Conservation (phyloP, 1,140 invertebrate genomes). For the Linepithema humile region DNA sequence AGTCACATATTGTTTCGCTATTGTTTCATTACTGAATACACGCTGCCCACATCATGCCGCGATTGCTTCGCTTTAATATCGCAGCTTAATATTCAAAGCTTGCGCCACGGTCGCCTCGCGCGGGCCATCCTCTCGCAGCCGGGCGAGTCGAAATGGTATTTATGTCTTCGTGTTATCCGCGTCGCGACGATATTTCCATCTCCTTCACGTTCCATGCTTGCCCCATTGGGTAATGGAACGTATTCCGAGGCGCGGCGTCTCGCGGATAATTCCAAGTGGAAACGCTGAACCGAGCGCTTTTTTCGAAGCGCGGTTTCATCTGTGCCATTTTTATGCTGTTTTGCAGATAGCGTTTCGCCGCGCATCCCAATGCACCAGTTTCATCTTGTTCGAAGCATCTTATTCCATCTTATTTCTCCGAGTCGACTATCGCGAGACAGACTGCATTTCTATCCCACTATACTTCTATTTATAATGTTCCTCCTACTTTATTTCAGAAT, state of each 20-base stretch:
- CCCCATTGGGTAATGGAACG: conserved; percentile 54
- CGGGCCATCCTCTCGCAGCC: conserved; percentile 20
- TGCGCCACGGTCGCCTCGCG: conserved; percentile 6
- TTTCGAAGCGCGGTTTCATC: conserved; percentile 14
- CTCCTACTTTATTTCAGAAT: neutral
- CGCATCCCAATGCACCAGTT: conserved; percentile 47
- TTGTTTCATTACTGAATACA: conserved; percentile 51
- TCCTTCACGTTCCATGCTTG: conserved; percentile 12
- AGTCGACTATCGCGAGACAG: conserved; percentile 22
- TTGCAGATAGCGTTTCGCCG: neutral
- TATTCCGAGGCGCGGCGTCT: conserved; percentile 45
- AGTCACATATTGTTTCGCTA: conserved; percentile 47
- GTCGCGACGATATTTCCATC: conserved; percentile 56
- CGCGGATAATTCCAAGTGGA: conserved; percentile 47
- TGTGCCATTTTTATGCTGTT: conserved; percentile 53
- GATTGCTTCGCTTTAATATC: conserved; percentile 57
- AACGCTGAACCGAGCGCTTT: conserved; percentile 39
- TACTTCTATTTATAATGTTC: conserved; percentile 23
- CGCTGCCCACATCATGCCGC: conserved; percentile 33
- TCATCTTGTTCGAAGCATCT: conserved; percentile 22
- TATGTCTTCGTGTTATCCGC: conserved; percentile 45
- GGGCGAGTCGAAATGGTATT: conserved; percentile 53
- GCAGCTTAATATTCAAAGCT: conserved; percentile 59
- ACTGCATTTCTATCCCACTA: neutral
- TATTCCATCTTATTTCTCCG: conserved; percentile 27